Conservation (phyloP, 2,113 vertebrate genomes). For the Ramphastos sulfuratus region DNA sequence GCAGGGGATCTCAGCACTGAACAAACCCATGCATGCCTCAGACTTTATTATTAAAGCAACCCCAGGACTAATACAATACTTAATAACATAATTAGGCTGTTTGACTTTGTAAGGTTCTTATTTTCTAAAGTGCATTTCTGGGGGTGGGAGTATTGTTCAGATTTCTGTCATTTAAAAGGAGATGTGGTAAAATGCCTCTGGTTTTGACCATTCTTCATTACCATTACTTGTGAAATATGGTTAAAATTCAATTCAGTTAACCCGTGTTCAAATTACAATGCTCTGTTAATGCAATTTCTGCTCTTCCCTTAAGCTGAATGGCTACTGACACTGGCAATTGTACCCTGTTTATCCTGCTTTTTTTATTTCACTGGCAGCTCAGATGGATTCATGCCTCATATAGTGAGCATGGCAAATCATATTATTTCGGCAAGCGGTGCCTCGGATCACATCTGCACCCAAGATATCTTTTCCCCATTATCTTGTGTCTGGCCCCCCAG, state of each 20-base stretch:
- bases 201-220: background rate
- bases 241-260: background rate
- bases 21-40: background rate
- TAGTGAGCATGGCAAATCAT: background rate
- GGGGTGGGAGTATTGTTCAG: background rate
- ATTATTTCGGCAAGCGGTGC: background rate
- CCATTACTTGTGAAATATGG: background rate
- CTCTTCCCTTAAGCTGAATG: background rate
- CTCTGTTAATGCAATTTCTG: background rate
- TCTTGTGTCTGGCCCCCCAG: background rate
- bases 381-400: background rate
- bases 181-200: background rate
- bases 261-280: background rate
- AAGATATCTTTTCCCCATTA: background rate
- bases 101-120: background rate
- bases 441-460: background rate
- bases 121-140: background rate
- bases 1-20: background rate
- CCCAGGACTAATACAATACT: background rate
- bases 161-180: background rate
- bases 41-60: background rate
- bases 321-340: background rate
- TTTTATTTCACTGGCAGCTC: background rate
- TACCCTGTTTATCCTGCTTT: background rate
- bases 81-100: background rate